Conservation (phyloP, 2,888 invertebrate genomes). For the Blera fallax region DNA sequence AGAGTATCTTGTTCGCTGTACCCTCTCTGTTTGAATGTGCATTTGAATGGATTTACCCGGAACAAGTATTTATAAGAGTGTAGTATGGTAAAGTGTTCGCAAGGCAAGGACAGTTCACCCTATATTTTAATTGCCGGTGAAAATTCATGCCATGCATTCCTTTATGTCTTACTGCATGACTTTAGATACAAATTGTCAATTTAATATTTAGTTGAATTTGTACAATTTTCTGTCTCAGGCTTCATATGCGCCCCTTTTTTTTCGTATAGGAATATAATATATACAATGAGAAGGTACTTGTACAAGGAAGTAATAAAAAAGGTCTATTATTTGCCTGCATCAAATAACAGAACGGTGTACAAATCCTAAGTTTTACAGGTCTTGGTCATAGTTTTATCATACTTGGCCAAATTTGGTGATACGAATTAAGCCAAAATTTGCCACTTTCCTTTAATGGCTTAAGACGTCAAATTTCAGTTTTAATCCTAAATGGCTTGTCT, state of each 20-base stretch:
- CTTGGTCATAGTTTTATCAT: too few species aligned
- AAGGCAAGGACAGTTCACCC: background rate
- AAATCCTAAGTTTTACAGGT: too few species aligned
- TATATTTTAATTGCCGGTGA: constrained; percentile 33
- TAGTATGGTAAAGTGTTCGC: constrained; percentile 10
- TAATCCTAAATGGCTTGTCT: too few species aligned
- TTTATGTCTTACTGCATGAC: background rate
- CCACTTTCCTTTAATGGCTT: too few species aligned
- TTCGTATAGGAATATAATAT: too few species aligned
- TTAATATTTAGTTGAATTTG: background rate
- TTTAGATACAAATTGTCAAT: background rate
- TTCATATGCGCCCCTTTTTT: background rate
- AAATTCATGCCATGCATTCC: constrained; percentile 18
- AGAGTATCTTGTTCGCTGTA: constrained; percentile 26
- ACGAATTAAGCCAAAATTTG: too few species aligned
- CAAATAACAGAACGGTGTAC: too few species aligned
- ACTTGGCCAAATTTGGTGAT: too few species aligned
- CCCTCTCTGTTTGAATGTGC: background rate
- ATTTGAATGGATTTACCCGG: constrained; percentile 42
- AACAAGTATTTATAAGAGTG: constrained; percentile 32
- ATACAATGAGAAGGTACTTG: too few species aligned
- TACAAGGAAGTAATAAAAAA: too few species aligned
- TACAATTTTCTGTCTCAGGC: background rate
- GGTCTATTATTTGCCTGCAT: too few species aligned
- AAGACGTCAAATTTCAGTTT: too few species aligned